phyloP scores from a whole-genome alignment of 2,888 invertebrate genomes.

The Bibio marci region DNA sequence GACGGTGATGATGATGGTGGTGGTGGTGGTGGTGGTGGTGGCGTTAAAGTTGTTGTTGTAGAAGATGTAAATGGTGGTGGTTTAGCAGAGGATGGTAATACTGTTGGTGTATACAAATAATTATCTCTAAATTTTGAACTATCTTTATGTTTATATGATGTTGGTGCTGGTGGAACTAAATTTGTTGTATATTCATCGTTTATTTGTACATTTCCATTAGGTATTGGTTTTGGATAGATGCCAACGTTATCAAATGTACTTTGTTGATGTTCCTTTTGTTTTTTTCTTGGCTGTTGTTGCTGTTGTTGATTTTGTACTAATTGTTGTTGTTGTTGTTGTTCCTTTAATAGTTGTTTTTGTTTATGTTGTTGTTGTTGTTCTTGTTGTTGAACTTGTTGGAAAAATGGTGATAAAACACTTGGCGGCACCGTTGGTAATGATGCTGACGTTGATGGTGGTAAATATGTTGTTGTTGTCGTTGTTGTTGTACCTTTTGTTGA shows the following conservation, averaged over 20 bases:
- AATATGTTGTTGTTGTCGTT: background rate
- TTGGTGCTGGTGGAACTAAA: conserved; percentile 9
- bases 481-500: background rate
- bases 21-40: background rate
- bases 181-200: conserved; percentile 7
- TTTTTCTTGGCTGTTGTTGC: background rate
- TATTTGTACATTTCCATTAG: background rate
- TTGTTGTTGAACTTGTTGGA: conserved; percentile 5
- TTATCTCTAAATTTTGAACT: conserved; percentile 3
- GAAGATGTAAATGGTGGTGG: conserved; percentile 1
- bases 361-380: conserved; percentile 4
- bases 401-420: conserved; percentile 9
- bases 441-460: background rate
- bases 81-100: background rate
- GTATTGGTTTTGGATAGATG: background rate
- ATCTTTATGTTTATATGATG: conserved; percentile 7
- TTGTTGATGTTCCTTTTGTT: background rate
- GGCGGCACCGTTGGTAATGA: conserved; percentile 9
- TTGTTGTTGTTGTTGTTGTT: conserved; percentile 3
- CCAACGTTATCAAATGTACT: too few relatives aligned
- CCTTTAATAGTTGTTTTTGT: background rate
- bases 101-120: background rate
- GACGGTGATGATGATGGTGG: background rate
- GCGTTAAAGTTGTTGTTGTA: background rate
- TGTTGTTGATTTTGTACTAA: background rate